Percentiles rank a stretch among this genome's conserved stretches.
These are phyloP conservation scores for Anodontia alba DNA, from an alignment of 2,888 invertebrate species.

Conservation along the genomic window DNA sequence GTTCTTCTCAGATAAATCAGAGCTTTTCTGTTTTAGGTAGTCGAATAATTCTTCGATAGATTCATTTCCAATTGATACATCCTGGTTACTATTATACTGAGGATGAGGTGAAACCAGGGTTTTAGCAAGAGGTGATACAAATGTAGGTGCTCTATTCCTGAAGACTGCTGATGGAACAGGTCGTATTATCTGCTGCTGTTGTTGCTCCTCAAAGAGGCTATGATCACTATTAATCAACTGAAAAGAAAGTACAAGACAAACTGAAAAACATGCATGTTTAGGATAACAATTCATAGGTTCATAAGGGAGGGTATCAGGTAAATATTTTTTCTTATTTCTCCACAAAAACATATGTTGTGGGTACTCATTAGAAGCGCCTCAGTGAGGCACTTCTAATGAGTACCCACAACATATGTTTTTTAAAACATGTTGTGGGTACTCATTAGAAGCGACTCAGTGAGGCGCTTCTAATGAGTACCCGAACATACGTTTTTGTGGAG, in stretches of 20 bases:
- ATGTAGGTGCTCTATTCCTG: not conserved
- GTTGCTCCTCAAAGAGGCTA: not conserved
- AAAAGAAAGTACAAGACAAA: not conserved
- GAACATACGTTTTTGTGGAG: too few species aligned
- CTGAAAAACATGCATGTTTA: not conserved
- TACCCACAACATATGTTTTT: too few species aligned
- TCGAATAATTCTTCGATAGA: constrained; percentile 1
- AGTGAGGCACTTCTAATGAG: too few species aligned
- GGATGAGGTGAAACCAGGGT: not conserved
- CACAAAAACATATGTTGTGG: too few species aligned
- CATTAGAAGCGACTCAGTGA: too few species aligned
- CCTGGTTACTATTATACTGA: not conserved
- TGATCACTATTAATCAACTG: not conserved
- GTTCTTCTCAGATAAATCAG: not conserved
- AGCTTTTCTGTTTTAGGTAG: not conserved
- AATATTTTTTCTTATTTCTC: too few species aligned
- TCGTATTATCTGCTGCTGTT: not conserved
- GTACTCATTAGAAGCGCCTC: too few species aligned
- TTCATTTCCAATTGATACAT: not conserved
- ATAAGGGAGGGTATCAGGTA: too few species aligned
- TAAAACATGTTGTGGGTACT: too few species aligned
- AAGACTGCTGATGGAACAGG: not conserved
- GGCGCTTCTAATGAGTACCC: too few species aligned
- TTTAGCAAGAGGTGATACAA: not conserved
- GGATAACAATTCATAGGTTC: too few species aligned